Evolutionary conservation across 2,888 invertebrate species (phyloP).

Genomic region (Neoitamus cyanurus): DNA sequence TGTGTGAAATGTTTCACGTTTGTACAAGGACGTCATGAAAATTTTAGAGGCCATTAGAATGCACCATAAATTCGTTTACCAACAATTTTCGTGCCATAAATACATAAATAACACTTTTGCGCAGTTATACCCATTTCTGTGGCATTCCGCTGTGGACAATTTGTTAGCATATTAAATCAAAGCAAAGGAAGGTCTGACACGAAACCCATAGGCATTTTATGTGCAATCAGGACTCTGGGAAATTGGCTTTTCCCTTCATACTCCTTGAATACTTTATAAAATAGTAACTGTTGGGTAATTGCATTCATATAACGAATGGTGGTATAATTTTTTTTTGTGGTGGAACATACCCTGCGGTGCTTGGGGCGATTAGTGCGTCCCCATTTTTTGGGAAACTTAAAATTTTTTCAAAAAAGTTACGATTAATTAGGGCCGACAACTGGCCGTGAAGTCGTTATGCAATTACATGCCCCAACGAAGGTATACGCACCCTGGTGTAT

Average conservation of each 20-base stretch:
- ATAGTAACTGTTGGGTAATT: not conserved
- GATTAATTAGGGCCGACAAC: not conserved
- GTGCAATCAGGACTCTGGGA: not conserved
- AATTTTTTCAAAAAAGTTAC: not conserved
- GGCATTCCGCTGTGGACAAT: slow-evolving; percentile 6
- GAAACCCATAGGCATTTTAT: not conserved
- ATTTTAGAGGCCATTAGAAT: slow-evolving; percentile 26
- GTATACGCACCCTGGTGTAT: not conserved
- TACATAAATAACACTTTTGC: slow-evolving; percentile 35
- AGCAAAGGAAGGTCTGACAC: not conserved
- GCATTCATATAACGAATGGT: not conserved
- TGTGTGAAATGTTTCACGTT: slow-evolving; percentile 30
- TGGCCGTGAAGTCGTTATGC: not conserved
- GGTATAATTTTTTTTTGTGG: not conserved
- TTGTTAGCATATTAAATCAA: slow-evolving; percentile 29
- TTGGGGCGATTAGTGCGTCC: not conserved
- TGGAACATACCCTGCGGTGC: not conserved
- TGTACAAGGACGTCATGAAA: slow-evolving; percentile 8
- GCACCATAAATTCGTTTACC: slow-evolving; percentile 40
- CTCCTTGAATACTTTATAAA: not conserved
- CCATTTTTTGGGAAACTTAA: not conserved
- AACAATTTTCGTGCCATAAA: slow-evolving; percentile 41
- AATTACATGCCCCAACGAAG: not conserved
- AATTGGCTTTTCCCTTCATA: not conserved
- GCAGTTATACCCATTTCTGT: not conserved